Evolutionary conservation across 2,797 vertebrate species (phyloP).

Genomic region (Pyrocephalus nanus): DNA sequence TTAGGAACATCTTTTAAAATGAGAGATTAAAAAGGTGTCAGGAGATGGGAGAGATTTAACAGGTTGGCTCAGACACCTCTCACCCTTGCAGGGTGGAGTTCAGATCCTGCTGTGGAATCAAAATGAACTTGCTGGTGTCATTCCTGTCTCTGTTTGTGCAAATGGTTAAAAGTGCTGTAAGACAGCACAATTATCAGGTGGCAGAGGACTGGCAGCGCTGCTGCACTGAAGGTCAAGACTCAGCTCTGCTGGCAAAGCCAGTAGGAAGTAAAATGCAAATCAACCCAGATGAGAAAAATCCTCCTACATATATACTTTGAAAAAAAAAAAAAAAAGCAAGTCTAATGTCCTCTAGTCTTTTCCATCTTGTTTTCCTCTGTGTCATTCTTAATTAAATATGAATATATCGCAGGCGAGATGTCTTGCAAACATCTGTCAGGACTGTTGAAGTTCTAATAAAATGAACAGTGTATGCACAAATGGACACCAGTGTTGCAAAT

Average conservation of each 20-base stretch:
- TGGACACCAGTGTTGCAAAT: not conserved
- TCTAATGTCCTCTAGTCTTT: not conserved
- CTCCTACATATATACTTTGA: not conserved
- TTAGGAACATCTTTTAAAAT: slow-evolving; percentile 53
- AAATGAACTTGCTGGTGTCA: slow-evolving; percentile 14
- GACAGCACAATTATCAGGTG: not conserved
- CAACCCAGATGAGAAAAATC: not conserved
- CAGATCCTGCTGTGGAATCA: not conserved
- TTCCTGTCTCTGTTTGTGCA: not conserved
- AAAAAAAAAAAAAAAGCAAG: not conserved
- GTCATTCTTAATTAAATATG: slow-evolving; percentile 19
- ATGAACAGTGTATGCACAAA: not conserved
- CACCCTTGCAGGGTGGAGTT: slow-evolving; percentile 24
- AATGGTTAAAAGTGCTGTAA: not conserved
- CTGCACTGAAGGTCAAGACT: not conserved
- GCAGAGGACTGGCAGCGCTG: not conserved
- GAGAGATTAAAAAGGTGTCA: slow-evolving; percentile 39
- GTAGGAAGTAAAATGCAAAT: slow-evolving; percentile 1
- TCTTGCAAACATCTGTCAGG: not conserved
- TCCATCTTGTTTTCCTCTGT: slow-evolving; percentile 32
- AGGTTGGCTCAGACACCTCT: slow-evolving; percentile 30
- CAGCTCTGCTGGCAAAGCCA: not conserved
- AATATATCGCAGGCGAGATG: not conserved
- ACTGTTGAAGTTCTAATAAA: not conserved
- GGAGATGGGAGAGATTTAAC: not conserved